Evolutionary conservation across 2,797 vertebrate species (phyloP).

Genomic region (Steatocranus sp.): DNA sequence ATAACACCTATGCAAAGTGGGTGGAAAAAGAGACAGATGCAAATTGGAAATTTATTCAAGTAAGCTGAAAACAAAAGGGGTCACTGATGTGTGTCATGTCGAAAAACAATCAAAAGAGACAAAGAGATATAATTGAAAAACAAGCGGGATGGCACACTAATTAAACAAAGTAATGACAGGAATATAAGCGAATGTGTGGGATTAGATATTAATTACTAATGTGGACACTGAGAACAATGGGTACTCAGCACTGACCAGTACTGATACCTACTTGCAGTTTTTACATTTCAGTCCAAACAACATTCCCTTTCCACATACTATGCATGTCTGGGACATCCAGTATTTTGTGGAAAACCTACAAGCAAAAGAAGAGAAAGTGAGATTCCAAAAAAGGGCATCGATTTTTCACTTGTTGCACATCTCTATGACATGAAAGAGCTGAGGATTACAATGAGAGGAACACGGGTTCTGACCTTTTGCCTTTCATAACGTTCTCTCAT

Average conservation of each 20-base stretch:
- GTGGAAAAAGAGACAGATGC: not conserved
- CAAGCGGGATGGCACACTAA: not conserved
- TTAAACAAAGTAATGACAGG: not conserved
- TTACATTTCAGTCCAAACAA: slow-evolving; percentile 99
- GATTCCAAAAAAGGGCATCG: not conserved
- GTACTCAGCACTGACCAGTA: not conserved
- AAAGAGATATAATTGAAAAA: not conserved
- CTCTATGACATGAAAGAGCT: not conserved
- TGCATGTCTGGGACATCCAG: slow-evolving; percentile 99
- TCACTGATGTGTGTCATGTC: not conserved
- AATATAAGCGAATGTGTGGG: not conserved
- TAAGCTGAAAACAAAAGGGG: not conserved
- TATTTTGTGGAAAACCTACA: slow-evolving; percentile 99
- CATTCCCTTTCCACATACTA: slow-evolving; percentile 98
- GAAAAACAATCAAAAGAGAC: not conserved
- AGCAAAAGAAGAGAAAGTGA: slow-evolving; percentile 24
- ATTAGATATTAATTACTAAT: not conserved
- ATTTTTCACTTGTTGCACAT: not conserved
- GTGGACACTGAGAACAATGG: not conserved
- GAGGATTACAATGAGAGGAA: slow-evolving; percentile 2
- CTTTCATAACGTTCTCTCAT: slow-evolving; percentile 5
- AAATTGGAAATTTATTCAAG: not conserved
- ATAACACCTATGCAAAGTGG: not conserved
- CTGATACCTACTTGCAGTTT: slow-evolving; percentile 95
- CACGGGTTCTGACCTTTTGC: slow-evolving; percentile 44